A percentile compares a stretch with the other conserved stretches of the same genome.
Conservation (phyloP, 1,140 invertebrate genomes). For the Ganaspis sp. region DNA sequence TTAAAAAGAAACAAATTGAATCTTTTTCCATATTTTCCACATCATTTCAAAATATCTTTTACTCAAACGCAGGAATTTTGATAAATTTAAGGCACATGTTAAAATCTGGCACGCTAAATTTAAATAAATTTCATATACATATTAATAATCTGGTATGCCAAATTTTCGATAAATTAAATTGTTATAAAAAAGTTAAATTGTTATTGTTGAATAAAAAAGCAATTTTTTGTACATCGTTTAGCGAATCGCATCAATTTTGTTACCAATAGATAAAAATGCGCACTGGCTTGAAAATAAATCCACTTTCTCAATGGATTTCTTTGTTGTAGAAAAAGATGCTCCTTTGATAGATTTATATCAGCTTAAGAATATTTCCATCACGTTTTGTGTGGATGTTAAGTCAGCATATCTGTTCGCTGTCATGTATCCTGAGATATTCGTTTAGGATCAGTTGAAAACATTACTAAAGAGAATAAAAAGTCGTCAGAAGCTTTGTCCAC, state of each 20-base stretch:
- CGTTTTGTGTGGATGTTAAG: conserved; percentile 40
- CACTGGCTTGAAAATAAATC: not conserved
- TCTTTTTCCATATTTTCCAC: too few relatives aligned
- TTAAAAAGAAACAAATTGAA: too few relatives aligned
- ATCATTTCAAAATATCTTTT: too few relatives aligned
- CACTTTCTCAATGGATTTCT: not conserved
- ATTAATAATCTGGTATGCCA: too few relatives aligned
- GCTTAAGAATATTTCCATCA: conserved; percentile 64
- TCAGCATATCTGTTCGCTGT: conserved; percentile 4
- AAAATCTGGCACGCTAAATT: too few relatives aligned
- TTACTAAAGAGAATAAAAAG: not conserved
- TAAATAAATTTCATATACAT: too few relatives aligned
- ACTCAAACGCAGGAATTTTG: too few relatives aligned
- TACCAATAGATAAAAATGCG: not conserved
- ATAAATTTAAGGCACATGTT: too few relatives aligned
- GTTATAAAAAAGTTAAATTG: not conserved
- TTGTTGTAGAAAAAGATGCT: not conserved
- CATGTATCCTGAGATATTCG: conserved; percentile 2
- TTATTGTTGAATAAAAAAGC: not conserved
- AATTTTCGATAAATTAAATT: too few relatives aligned
- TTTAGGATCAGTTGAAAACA: conserved; percentile 26
- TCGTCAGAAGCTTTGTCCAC: not conserved
- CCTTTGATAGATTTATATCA: conserved; percentile 40
- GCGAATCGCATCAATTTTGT: not conserved
- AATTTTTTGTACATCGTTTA: too few relatives aligned